These are phyloP conservation scores for Hystrix brachyura DNA, from an alignment of 2,113 vertebrate genomes.

Conservation along the genomic window DNA sequence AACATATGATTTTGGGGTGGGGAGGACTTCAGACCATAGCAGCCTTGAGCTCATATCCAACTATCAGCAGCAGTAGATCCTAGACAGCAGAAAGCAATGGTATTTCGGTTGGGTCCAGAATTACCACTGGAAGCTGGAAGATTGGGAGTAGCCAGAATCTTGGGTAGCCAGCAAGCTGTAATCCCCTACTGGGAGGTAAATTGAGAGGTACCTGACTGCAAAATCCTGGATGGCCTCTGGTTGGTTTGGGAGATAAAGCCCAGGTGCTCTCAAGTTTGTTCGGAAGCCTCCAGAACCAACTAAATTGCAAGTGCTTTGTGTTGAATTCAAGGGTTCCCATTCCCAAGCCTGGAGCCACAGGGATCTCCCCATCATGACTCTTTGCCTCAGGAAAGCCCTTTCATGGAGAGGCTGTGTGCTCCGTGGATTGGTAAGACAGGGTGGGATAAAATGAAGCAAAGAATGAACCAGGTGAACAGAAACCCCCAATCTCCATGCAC, in stretches of 20 bases:
- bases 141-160: background rate
- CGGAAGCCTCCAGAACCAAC: background rate
- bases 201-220: background rate
- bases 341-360: background rate
- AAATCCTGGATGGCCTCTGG: background rate
- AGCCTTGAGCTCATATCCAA: background rate
- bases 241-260: background rate
- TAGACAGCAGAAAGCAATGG: background rate
- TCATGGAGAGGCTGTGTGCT: background rate
- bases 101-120: background rate
- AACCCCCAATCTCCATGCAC: background rate
- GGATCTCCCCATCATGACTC: background rate
- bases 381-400: background rate
- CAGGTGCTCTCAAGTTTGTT: background rate
- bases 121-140: background rate
- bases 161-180: background rate
- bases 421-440: background rate
- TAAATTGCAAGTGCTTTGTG: background rate
- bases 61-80: background rate
- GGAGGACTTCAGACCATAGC: background rate
- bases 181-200: background rate
- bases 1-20: background rate
- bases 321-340: background rate
- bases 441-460: background rate
- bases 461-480: background rate